phyloP scores from a whole-genome alignment of 2,888 invertebrate species.

The Ochropleura plecta region DNA sequence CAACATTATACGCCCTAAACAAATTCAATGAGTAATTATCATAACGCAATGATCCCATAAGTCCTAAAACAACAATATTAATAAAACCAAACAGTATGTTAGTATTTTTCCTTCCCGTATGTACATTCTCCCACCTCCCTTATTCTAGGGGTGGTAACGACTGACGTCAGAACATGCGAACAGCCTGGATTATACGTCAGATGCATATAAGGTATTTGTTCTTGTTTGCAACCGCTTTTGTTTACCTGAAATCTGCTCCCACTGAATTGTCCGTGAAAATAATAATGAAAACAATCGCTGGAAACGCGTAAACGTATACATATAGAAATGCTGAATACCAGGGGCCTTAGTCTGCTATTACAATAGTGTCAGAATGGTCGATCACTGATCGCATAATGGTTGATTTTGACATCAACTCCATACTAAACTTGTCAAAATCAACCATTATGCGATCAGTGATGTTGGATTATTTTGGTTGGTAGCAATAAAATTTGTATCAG shows the following conservation, averaged over 20 bases:
- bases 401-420: no score
- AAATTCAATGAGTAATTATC: not conserved
- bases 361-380: no score
- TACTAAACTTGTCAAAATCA: no score
- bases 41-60: not conserved
- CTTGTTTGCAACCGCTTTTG: conserved; percentile 47
- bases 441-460: no score
- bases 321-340: no score
- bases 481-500: no score
- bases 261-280: conserved; percentile 10
- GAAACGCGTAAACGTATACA: no score
- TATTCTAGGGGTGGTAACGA: conserved; percentile 54
- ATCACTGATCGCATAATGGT: no score
- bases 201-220: conserved; percentile 54
- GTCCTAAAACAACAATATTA: not conserved
- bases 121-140: conserved; percentile 36
- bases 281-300: not conserved
- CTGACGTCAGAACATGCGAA: conserved; percentile 75
- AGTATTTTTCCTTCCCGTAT: conserved; percentile 40
- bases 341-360: no score
- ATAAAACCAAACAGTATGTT: conserved; percentile 20
- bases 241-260: conserved; percentile 43
- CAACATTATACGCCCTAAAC: not conserved
- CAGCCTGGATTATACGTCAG: conserved; percentile 68
- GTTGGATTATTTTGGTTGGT: no score